Base-by-base conservation (phyloP, 2,888 invertebrate species). In the Dinocampus coccinellae region DNA sequence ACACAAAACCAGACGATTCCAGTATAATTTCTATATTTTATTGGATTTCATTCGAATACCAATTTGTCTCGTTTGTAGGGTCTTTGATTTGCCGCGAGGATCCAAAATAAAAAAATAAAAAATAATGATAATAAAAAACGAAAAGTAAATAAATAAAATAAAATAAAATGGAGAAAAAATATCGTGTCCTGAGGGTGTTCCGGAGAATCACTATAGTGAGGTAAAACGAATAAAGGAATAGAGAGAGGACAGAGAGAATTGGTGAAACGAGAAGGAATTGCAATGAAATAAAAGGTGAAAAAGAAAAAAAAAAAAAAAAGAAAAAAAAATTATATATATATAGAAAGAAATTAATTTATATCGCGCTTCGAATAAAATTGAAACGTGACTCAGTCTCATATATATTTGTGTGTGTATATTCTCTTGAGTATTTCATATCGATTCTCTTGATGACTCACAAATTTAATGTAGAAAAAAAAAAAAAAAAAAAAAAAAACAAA, bases 31-130 rank as follows among this genome's bases (percentile, higher is more conserved):
- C 76, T 79, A 79, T 79, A 79, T 80, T 77, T 77, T 78, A 80
- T 79, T 80, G 78, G 77, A 79, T 80, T 80, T 78, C 74, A 77
- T 80, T 76, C 76, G 76, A 79, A 77, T 80, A 78, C 75, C 77
- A 76, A 80, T 79, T 80, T 79, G 78, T 78, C 79, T 77, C 75
- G 77, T 77, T 75, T 75, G 73, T 71, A 71, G 70, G 72, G 77
- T 75, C 77, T 77, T 77, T 77, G 77, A 77, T 77, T 77, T 70
- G 66, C 66, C 66, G 61, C 69, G 68, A 65, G 72, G 61, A 39
- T 58, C 42, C 62, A 29, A 42, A 24, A 33, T 39, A 58, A 69
- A 70, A 72, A 73, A 68, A 69, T 65, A 58, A 60, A 62, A 68
- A 58, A 68, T 64, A 69, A 68, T 68, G 6, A 13, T 7, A 1